phyloP scores from a whole-genome alignment of 2,113 vertebrate genomes.

The Ardeotis arabs region DNA sequence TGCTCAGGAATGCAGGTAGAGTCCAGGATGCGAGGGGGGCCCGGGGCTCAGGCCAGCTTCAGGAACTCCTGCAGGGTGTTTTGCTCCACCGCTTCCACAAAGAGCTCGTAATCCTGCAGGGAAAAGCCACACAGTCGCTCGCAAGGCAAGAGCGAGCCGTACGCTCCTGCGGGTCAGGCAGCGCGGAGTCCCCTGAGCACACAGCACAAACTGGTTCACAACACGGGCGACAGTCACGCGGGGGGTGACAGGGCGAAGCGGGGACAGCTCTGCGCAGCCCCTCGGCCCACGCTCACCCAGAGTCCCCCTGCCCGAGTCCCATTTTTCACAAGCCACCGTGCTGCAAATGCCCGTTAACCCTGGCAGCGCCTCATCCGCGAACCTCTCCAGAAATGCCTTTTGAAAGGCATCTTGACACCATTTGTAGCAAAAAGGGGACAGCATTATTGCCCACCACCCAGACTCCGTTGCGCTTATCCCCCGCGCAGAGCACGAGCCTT shows the following conservation, averaged over 20 bases:
- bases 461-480: fast-evolving
- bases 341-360: fast-evolving
- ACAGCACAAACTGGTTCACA: fast-evolving
- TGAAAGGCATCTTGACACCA: fast-evolving
- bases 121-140: not conserved
- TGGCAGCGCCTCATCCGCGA: fast-evolving
- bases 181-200: fast-evolving
- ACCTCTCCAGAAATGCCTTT: fast-evolving
- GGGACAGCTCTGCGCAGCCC: not conserved
- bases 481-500: not conserved
- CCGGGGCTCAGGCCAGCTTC: slow-evolving; percentile 85
- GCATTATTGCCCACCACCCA: not conserved
- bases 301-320: fast-evolving
- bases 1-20: slow-evolving; percentile 59
- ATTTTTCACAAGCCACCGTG: fast-evolving
- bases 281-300: not conserved
- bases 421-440: fast-evolving
- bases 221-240: fast-evolving
- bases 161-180: fast-evolving
- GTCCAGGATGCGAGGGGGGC: not conserved
- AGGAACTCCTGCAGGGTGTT: slow-evolving; percentile 92
- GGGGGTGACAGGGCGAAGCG: not conserved
- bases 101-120: slow-evolving; percentile 89
- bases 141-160: fast-evolving
- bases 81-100: slow-evolving; percentile 91